phyloP scores from a whole-genome alignment of 2,797 vertebrate genomes.

The Melanotaenia boesemani region DNA sequence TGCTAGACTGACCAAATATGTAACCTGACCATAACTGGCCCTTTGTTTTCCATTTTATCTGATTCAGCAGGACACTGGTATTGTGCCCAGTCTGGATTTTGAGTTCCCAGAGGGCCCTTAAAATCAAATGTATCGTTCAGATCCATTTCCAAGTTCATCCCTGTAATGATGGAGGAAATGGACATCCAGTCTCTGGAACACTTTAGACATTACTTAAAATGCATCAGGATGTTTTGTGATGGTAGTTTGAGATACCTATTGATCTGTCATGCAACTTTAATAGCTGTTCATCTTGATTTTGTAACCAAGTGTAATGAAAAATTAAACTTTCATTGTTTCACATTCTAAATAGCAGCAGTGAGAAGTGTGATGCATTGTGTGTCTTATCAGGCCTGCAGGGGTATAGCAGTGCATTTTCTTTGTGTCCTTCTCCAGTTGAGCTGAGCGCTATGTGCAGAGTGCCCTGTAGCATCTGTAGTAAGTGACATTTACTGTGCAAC shows the following conservation, averaged over 20 bases:
- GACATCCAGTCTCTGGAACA: constrained; percentile 11
- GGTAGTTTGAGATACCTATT: constrained; percentile 18
- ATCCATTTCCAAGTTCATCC: constrained; percentile 22
- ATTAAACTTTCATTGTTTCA: constrained; percentile 14
- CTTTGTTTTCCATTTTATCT: constrained; percentile 1
- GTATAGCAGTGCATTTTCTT: constrained; percentile 67
- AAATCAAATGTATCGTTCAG: constrained; percentile 23
- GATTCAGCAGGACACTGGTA: neutral
- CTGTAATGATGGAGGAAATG: constrained; percentile 45
- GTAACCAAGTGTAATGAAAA: neutral
- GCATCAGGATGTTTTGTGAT: constrained; percentile 20
- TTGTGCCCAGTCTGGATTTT: constrained; percentile 8
- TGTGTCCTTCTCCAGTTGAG: constrained; percentile 72
- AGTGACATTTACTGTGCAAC: constrained; percentile 75
- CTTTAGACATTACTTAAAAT: constrained; percentile 17
- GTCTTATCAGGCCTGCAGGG: constrained; percentile 57
- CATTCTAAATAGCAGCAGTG: neutral
- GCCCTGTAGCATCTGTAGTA: constrained; percentile 87
- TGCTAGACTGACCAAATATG: neutral
- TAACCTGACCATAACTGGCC: neutral
- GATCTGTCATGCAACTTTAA: constrained; percentile 22
- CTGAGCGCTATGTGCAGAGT: constrained; percentile 81
- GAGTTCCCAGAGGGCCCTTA: constrained; percentile 48
- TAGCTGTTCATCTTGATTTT: neutral
- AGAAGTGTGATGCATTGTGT: constrained; percentile 21